Base-by-base conservation (phyloP, 2,888 invertebrate species). In the Metopia argyrocephala region DNA sequence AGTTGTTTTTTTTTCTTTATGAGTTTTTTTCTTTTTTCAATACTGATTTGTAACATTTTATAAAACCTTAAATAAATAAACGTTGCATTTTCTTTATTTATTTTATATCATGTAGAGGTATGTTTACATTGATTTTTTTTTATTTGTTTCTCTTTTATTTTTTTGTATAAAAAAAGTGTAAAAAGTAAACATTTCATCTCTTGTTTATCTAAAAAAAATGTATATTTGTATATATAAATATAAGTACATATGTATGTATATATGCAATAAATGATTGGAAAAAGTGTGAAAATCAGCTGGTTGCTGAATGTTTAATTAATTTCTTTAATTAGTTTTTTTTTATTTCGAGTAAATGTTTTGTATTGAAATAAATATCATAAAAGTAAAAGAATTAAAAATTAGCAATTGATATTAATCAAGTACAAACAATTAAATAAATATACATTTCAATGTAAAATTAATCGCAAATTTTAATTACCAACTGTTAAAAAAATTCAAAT, bases 271-370 rank as follows among this genome's bases (percentile, higher is more conserved):
- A 27, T 66, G 50, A 54, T 76, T 31, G 25, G 21, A 76, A 69
- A 76, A 69, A 62, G 76, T 76, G 69, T 76, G 48, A 76, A 76
- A 76, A 48, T 69, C 69, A 76, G 76, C 69, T 69, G 69, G 62
- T 45, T 74, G 15, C 2, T 52, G 38, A 38, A 45, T 50, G 21
- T 57, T 50, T 65, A 27, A 62, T 54, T 52, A 38, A 12, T 38
- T 38, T 54, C 50, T 64, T 38, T 21, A 15, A 5, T 31, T 20
- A 23, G 5, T 48, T 20, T 5, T 48, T 48, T 18, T 15, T 65
- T 31, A 20, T 48, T 46, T 57, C 3, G 9, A 38, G 38, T 38
- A 9, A 9, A n/a, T 52, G 46, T 54, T 45, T 23, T 31, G 31
- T 28, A 18, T 48, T 48, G 9, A 48, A 50, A 2, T 28, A 66